A percentile compares a stretch with the other conserved stretches of the same genome.
phyloP scores from a whole-genome alignment of 37 sponge, comb jelly and placozoan species.

The Aplysina aerophoba region DNA sequence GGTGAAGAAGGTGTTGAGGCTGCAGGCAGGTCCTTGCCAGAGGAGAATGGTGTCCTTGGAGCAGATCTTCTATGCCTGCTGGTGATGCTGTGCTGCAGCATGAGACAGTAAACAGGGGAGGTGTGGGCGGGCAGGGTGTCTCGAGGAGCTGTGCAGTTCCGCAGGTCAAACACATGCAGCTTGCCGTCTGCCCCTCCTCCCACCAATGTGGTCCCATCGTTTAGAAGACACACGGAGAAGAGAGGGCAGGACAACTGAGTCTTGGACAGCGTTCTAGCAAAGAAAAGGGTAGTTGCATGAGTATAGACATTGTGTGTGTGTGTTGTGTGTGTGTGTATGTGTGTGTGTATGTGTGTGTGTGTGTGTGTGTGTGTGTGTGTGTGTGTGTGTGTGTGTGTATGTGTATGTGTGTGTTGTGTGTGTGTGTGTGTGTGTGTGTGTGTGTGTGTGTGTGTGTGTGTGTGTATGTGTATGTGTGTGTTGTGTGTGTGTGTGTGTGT shows the following conservation, averaged over 20 bases:
- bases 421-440: no score
- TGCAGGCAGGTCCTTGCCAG: neutral
- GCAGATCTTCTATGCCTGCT: neutral
- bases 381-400: no score
- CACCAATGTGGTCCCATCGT: conserved; percentile 71
- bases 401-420: no score
- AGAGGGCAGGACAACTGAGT: conserved; percentile 52
- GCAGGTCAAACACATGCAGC: conserved; percentile 76
- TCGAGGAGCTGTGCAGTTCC: conserved; percentile 52
- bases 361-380: no score
- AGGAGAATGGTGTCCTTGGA: neutral
- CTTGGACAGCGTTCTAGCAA: conserved; percentile 56
- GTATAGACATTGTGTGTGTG: no score
- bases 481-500: no score
- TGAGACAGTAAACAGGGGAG: conserved; percentile 20
- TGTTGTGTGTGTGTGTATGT: no score
- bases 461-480: no score
- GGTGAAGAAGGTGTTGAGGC: neutral
- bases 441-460: no score
- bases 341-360: no score
- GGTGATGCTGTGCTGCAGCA: neutral
- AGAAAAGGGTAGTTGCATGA: neutral
- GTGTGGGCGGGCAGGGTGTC: conserved; percentile 51
- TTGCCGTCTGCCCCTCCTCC: conserved; percentile 77
- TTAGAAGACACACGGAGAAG: conserved; percentile 48